phyloP scores from a whole-genome alignment of 2,888 invertebrate species.

The Netelia inedita region DNA sequence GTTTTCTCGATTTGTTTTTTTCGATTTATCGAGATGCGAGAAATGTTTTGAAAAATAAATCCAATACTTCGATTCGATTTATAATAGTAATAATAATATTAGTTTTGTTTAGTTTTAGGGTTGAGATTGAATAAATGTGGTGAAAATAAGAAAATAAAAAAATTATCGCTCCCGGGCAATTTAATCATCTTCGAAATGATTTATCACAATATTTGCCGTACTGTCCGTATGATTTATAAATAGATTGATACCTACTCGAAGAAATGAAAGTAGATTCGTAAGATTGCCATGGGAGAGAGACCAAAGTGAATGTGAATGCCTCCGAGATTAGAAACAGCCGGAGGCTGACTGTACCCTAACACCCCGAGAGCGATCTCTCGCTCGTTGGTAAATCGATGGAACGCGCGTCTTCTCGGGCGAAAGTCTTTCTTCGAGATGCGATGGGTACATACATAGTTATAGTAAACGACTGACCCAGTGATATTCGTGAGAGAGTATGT shows the following conservation, averaged over 20 bases:
- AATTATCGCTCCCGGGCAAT: slow-evolving; percentile 54
- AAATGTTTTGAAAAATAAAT: too few relatives aligned
- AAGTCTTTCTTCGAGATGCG: slow-evolving; percentile 43
- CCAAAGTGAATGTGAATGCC: slow-evolving; percentile 55
- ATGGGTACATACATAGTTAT: background rate
- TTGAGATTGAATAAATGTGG: too few relatives aligned
- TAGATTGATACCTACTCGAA: slow-evolving; percentile 7
- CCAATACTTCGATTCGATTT: too few relatives aligned
- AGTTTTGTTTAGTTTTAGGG: too few relatives aligned
- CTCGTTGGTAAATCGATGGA: background rate
- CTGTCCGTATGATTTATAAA: slow-evolving; percentile 12
- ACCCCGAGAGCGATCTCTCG: slow-evolving; percentile 15
- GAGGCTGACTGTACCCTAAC: background rate
- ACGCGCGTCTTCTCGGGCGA: slow-evolving; percentile 37
- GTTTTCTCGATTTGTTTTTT: too few relatives aligned
- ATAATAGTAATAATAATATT: too few relatives aligned
- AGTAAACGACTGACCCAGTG: slow-evolving; percentile 59
- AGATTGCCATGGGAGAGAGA: slow-evolving; percentile 1
- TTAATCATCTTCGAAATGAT: too few relatives aligned
- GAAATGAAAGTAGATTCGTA: slow-evolving; percentile 49
- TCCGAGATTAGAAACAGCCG: slow-evolving; percentile 44
- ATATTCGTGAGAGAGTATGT: slow-evolving; percentile 46
- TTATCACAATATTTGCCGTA: background rate
- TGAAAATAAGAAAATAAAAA: background rate
- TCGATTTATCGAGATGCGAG: too few relatives aligned